Conservation (phyloP, 2,888 invertebrate species). For the Tribolium freemani region DNA sequence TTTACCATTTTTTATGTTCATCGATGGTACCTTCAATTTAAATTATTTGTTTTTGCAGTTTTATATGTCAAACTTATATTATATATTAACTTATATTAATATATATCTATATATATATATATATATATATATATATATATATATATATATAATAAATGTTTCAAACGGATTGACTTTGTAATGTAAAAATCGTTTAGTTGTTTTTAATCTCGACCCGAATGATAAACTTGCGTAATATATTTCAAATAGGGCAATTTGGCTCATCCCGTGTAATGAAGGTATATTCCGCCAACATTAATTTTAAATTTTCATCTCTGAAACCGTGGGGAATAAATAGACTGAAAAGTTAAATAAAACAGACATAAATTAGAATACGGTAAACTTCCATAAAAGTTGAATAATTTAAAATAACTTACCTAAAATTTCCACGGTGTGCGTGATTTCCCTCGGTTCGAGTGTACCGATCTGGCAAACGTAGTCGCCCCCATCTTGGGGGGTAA, state of each 20-base stretch:
- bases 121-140: no score
- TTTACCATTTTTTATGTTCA: no score
- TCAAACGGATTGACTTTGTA: neutral
- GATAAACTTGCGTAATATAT: constrained; percentile 11
- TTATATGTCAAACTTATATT: no score
- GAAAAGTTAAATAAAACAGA: constrained; percentile 33
- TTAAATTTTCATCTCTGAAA: constrained; percentile 26
- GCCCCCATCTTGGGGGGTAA: constrained; percentile 76
- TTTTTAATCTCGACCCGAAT: constrained; percentile 10
- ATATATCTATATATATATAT: no score
- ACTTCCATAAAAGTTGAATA: constrained; percentile 14
- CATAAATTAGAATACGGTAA: constrained; percentile 23
- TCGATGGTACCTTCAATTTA: no score
- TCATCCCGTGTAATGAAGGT: constrained; percentile 1
- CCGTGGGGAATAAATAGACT: constrained; percentile 22
- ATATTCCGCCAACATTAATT: constrained; percentile 22
- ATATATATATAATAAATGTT: no score
- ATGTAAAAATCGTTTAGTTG: neutral
- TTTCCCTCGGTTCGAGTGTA: constrained; percentile 75
- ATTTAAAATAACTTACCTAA: constrained; percentile 71
- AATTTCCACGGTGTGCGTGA: constrained; percentile 77
- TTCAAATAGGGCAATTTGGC: constrained; percentile 11
- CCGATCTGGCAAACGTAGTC: constrained; percentile 80
- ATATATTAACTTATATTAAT: no score
- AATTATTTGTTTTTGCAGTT: no score